Base-by-base conservation (phyloP, 2,113 vertebrate genomes). In the Puntigrus tetrazona region DNA sequence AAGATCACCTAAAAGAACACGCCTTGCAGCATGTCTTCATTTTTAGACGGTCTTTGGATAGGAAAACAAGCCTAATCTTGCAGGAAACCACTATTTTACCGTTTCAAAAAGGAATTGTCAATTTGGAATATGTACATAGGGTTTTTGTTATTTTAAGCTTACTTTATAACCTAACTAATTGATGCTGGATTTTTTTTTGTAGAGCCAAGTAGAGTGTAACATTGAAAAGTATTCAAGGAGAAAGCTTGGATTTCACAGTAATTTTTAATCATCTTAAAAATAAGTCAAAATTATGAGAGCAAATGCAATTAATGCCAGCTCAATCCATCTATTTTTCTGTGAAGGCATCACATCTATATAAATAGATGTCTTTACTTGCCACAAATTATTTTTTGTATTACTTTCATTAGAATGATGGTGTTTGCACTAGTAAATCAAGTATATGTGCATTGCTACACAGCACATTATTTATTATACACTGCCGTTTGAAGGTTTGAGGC, bases 31-130 rank as follows among this genome's bases (percentile, higher is more conserved):
- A 38, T 38, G 59, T 27, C 11, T 9, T 8, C n/a, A 38, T 7
- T 59, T 13, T 25, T 61, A 25, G 55, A 41, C 22, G 27, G 31
- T 8, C 20, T 41, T 13, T 78, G 47, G 20, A 36, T 9, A 18
- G 36, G 3, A 61, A 14, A 61, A 36, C 77, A 63, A 78, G 77
- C 36, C 77, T 78, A 27, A 43, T 61, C 55, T 61, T 78, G 55
- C 55, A 61, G 69, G 36, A 27, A 43, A 61, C 22, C 3, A 18
- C n/a, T 0, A 27, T 61, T n/a, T 18, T 78, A 18, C 10, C 11
- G 25, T 73, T 43, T 43, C 38, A 73, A 7, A 73, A 72, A 72
- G 22, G 36, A 7, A 16, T 72, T 72, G 34, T 72, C 36, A 41
- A 7, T 41, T 72, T 22, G 22, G 36, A 72, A 4, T 38, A 11